A percentile compares a stretch with the other conserved stretches of the same genome.
phyloP scores from a whole-genome alignment of 1,140 invertebrate genomes.

The Formica exsecta region DNA sequence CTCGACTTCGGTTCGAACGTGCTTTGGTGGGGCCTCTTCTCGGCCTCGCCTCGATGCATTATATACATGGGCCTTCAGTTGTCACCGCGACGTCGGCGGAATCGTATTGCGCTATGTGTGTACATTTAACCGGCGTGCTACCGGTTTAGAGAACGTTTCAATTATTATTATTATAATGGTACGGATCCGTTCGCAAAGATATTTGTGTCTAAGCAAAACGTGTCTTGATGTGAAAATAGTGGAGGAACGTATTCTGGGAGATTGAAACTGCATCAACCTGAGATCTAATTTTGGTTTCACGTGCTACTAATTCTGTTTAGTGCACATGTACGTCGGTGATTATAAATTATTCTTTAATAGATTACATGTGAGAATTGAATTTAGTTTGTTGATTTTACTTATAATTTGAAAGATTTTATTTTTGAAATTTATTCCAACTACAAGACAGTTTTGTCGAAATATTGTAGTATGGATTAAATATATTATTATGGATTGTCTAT shows the following conservation, averaged over 20 bases:
- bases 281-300: slow-evolving; percentile 47
- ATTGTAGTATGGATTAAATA: not conserved
- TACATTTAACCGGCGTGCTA: not conserved
- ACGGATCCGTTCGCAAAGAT: not conserved
- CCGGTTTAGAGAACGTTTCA: not conserved
- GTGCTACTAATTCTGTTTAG: slow-evolving; percentile 19
- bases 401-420: not conserved
- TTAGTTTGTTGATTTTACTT: not conserved
- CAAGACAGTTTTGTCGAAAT: not conserved
- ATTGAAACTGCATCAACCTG: slow-evolving; percentile 5
- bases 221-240: slow-evolving; percentile 19
- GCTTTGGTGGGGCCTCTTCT: slow-evolving; percentile 72
- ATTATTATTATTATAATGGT: not conserved
- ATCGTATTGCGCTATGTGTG: slow-evolving; percentile 18
- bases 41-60: slow-evolving; percentile 60
- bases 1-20: slow-evolving; percentile 63
- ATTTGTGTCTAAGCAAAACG: not conserved
- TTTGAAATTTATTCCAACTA: not conserved
- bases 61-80: slow-evolving; percentile 74
- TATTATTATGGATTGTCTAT: not conserved
- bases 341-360: not conserved
- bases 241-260: not conserved
- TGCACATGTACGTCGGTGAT: slow-evolving; percentile 15
- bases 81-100: slow-evolving; percentile 74
- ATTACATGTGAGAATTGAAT: not conserved